Base-by-base conservation (phyloP, 2,888 invertebrate genomes). In the Uropetala carovei region DNA sequence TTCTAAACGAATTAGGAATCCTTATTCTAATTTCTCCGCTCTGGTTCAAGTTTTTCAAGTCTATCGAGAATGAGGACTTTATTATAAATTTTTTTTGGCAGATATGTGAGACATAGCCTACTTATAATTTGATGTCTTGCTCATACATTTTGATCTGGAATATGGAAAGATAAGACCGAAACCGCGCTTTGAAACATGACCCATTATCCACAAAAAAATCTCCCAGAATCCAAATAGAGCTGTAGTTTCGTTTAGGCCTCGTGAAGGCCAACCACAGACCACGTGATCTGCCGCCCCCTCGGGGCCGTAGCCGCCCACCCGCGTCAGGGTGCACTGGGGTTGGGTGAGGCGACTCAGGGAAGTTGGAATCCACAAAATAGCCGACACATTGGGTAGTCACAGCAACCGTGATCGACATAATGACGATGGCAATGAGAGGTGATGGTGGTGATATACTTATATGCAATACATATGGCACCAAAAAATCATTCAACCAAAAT, bases 401-500 rank as follows among this genome's bases (percentile, higher is more conserved):
- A 64, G 64, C 64, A 68, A 89, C 89, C 89, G 64, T 89, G 43
- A 89, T 89, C 43, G 89, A 89, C 68, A 68, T 68, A 89, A 89
- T 89, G 68, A 43, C 27, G 89, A 89, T 89, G 86, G 30, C 18
- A 59, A 22, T 27, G 59, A 58, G 86, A 59, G 64, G 64, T 60
- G 86, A 59, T 58, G 59, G 22, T 58, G 86, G 60, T 30, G 89
- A 43, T n/a, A 89, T 64, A 68, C 64, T 59, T 43, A 64, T 89
- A 64, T 64, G 64, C 89, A 89, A 27, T 89, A 68, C 68, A 68
- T 60, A 64, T 89, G 64, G 89, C 89, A 68, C 89, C 89, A 89
- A 86, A 83, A 64, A 68, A 89, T 89, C 89, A 89, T 89, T 89
- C 89, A 89, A 68, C 43, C 64, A 89, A 89, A 89, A 89, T 64